These are phyloP conservation scores for Notechis scutatus DNA, from an alignment of 2,113 vertebrate species.

Conservation along the genomic window DNA sequence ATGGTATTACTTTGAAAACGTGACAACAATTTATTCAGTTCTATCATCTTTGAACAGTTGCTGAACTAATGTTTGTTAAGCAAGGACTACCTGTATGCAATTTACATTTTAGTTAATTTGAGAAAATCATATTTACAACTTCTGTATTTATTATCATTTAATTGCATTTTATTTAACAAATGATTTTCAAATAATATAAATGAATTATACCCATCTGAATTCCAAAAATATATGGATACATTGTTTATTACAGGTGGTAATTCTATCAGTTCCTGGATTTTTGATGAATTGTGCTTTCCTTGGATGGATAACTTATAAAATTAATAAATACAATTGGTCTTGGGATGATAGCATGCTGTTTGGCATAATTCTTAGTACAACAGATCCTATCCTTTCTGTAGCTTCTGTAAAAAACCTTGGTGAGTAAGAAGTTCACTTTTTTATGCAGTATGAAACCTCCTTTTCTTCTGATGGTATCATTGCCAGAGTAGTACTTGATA, in stretches of 20 bases:
- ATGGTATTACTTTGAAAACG: not conserved
- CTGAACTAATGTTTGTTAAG: not conserved
- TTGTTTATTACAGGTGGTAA: conserved; percentile 39
- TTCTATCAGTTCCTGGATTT: conserved; percentile 49
- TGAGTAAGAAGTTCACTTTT: not conserved
- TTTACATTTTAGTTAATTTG: not conserved
- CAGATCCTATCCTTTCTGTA: conserved; percentile 39
- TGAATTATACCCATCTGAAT: not conserved
- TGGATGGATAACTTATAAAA: conserved; percentile 39
- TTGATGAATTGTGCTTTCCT: conserved; percentile 35
- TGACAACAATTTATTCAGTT: not conserved
- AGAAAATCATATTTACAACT: not conserved
- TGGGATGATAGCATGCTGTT: conserved; percentile 39
- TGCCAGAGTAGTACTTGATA: not conserved
- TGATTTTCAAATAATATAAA: not conserved
- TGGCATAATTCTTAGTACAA: conserved; percentile 41
- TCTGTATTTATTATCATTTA: not conserved
- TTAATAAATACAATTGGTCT: conserved; percentile 33
- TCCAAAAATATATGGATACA: not conserved
- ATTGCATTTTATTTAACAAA: not conserved
- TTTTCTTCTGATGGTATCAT: not conserved
- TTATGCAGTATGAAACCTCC: not conserved
- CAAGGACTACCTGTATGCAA: not conserved
- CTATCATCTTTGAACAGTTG: not conserved
- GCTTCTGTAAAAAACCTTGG: conserved; percentile 36